Evolutionary conservation across 2,888 invertebrate genomes (phyloP), one percentile per base, ranked within the genome.

Genomic region (Cataglyphis altisquamis): DNA sequence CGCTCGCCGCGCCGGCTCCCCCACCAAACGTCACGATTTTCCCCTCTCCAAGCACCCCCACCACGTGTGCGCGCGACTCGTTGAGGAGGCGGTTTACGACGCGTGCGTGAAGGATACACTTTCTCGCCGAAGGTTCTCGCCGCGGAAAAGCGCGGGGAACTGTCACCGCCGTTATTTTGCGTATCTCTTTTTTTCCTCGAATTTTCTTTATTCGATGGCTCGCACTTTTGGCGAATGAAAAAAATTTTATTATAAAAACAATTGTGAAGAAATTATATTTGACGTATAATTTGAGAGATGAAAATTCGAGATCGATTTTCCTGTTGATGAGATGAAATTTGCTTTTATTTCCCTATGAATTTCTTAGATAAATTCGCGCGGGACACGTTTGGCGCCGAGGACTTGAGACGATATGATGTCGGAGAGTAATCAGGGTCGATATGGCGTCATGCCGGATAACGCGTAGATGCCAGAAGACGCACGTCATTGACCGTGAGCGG

Each of bases 401-500:
- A 57, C 18, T 32, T 6, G 25, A 55, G 39, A 52, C n/a, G 12
- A 18, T 21, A 55, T 41, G 9, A 63, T 6, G 29, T 8, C n/a
- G 3, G 39, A 55, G 70, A 77, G 70, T 25, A 74, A 72, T 74
- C 63, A 41, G 67, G 66, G 68, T 82, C 74, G 74, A 75, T 48
- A 80, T 41, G 60, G 60, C 48, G 77, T 60, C 64, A 32, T 45
- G 55, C 32, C 52, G 77, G 25, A 75, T 74, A 81, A 62, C 64
- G 83, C 80, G 83, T 74, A 83, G 73, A 57, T 68, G 66, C 48
- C 77, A 48, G 64, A 78, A 77, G 70, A 68, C 87, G 88, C 90
- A 87, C 91, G 90, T 92, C 90, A 91, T 89, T 87, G 86, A 72
- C 73, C 86, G 88, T 74, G 87, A 88, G 86, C 86, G 84, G 85